Conservation (phyloP, 2,888 invertebrate genomes). For the Calameuta pallipes region DNA sequence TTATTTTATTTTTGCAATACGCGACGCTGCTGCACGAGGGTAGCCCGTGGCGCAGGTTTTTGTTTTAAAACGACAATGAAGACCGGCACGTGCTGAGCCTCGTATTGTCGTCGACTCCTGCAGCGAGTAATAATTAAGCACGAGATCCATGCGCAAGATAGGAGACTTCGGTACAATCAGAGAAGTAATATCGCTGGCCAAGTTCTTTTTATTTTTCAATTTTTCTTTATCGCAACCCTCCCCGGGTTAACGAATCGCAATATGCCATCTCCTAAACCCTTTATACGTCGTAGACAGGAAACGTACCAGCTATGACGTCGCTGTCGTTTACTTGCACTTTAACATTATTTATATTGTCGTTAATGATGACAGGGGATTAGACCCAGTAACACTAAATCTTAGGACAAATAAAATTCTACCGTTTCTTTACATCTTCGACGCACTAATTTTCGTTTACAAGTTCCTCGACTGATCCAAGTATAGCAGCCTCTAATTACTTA, state of each 20-base stretch:
- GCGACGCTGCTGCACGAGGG: background rate
- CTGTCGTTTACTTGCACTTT: background rate
- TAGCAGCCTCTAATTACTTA: background rate
- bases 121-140: conserved; percentile 56
- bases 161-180: conserved; percentile 21
- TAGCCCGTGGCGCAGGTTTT: conserved; percentile 31
- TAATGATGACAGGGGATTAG: background rate
- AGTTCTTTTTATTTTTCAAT: background rate
- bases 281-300: background rate
- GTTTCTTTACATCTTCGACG: background rate
- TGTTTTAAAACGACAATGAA: conserved; percentile 53
- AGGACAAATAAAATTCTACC: background rate
- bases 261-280: background rate
- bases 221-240: background rate
- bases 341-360: background rate
- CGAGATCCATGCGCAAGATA: conserved; percentile 50
- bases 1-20: background rate
- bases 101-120: conserved; percentile 51
- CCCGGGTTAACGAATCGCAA: background rate
- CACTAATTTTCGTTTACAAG: background rate
- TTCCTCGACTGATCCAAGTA: background rate
- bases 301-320: background rate
- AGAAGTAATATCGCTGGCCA: background rate
- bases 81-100: conserved; percentile 46
- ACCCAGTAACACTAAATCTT: background rate